Conservation (phyloP, 2,888 invertebrate genomes). For the Netelia melanura region DNA sequence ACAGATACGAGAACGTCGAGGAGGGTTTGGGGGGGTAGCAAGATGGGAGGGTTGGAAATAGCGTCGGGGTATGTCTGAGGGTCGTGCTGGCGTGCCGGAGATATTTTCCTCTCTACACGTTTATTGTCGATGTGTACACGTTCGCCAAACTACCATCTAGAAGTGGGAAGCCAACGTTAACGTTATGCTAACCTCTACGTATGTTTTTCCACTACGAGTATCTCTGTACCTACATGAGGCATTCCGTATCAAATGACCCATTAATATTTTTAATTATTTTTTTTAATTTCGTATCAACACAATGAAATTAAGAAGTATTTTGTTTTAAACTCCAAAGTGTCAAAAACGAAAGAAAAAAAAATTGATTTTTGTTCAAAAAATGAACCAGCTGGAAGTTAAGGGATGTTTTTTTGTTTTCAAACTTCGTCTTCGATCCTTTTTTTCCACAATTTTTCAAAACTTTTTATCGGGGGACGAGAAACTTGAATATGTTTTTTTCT, state of each 20-base stretch:
- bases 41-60: conserved; percentile 46
- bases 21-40: not conserved
- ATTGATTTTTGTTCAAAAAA: no score
- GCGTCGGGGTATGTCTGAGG: conserved; percentile 36
- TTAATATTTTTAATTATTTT: not conserved
- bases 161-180: conserved; percentile 43
- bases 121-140: conserved; percentile 3
- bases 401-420: no score
- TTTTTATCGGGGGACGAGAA: no score
- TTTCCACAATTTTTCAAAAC: no score
- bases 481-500: not conserved
- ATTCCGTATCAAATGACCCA: not conserved
- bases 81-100: conserved; percentile 59
- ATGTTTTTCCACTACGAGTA: conserved; percentile 22
- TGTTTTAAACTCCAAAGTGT: no score
- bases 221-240: not conserved
- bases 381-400: no score
- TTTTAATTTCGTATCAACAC: not conserved
- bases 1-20: conserved; percentile 45
- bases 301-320: not conserved
- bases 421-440: no score
- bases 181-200: conserved; percentile 35
- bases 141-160: conserved; percentile 23
- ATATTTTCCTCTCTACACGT: conserved; percentile 57
- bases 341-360: no score